A percentile compares a stretch with the other conserved stretches of the same genome.
Conservation (phyloP, 1,140 invertebrate species). For the Drosophila repletoides region DNA sequence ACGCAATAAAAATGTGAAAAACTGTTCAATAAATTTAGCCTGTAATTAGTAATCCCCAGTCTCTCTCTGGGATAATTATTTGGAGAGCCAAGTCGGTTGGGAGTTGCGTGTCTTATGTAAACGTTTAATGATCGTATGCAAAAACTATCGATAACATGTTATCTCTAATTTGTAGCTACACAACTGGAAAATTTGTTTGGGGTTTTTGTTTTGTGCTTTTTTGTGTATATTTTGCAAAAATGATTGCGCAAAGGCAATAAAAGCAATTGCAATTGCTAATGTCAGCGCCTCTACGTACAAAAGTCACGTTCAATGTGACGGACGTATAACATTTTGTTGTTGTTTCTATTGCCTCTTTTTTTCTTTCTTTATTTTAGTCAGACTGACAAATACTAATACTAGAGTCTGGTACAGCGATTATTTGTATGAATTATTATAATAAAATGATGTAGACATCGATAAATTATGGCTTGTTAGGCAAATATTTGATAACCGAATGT, state of each 20-base stretch:
- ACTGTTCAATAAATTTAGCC: no score
- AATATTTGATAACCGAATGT: conserved; percentile 41
- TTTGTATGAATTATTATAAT: conserved; percentile 31
- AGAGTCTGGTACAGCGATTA: no score
- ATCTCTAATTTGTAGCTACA: conserved; percentile 1
- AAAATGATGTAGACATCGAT: conserved; percentile 33
- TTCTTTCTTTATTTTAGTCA: background rate
- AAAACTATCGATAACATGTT: no score
- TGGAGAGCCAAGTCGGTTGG: no score
- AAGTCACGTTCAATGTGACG: conserved; percentile 47
- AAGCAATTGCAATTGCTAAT: conserved; percentile 37
- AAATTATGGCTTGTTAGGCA: conserved; percentile 32
- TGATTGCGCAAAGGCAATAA: conserved; percentile 30
- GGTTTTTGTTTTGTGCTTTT: no score
- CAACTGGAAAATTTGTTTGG: background rate
- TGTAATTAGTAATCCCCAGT: no score
- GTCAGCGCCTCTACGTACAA: conserved; percentile 3
- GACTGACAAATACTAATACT: conserved; percentile 11
- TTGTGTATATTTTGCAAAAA: conserved; percentile 7
- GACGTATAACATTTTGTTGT: conserved; percentile 3
- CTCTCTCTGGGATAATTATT: no score
- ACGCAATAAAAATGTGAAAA: no score
- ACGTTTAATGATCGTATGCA: no score
- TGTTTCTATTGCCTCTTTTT: background rate
- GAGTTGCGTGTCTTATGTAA: no score